These are phyloP conservation scores for Dolichallabes microphthalmus DNA, from an alignment of 2,113 vertebrate species.

Conservation along the genomic window DNA sequence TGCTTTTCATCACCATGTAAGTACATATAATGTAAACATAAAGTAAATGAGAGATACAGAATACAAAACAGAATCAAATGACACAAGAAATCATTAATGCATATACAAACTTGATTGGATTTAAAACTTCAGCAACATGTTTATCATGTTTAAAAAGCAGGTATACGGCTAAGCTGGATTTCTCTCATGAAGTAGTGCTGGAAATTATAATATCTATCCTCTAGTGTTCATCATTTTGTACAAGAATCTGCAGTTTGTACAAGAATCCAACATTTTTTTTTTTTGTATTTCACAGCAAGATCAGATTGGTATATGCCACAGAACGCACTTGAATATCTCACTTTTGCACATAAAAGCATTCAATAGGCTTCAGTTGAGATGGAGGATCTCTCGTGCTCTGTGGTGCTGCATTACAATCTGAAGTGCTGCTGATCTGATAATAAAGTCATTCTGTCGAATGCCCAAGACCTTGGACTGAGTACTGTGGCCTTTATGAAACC, in stretches of 20 bases:
- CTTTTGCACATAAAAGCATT: background rate
- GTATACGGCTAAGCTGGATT: background rate
- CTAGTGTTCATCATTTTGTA: background rate
- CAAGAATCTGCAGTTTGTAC: background rate
- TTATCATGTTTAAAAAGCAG: background rate
- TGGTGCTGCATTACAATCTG: slow-evolving; percentile 62
- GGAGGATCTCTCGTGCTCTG: slow-evolving; percentile 7
- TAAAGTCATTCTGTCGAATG: slow-evolving; percentile 68
- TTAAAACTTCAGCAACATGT: background rate
- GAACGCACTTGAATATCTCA: slow-evolving; percentile 1
- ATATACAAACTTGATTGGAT: background rate
- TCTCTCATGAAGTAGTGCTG: background rate
- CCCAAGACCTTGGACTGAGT: slow-evolving; percentile 58
- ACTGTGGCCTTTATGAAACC: slow-evolving; percentile 65
- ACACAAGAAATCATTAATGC: background rate
- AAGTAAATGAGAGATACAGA: background rate
- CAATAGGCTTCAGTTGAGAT: slow-evolving; percentile 1
- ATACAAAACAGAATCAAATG: background rate
- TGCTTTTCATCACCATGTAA: background rate
- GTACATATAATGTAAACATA: background rate
- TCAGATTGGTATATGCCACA: slow-evolving; percentile 1
- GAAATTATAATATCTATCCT: too few species aligned
- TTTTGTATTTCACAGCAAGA: too few species aligned
- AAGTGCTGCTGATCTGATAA: slow-evolving; percentile 69
- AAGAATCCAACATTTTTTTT: background rate